phyloP scores from a whole-genome alignment of 2,888 invertebrate species.

The Rhagium mordax region DNA sequence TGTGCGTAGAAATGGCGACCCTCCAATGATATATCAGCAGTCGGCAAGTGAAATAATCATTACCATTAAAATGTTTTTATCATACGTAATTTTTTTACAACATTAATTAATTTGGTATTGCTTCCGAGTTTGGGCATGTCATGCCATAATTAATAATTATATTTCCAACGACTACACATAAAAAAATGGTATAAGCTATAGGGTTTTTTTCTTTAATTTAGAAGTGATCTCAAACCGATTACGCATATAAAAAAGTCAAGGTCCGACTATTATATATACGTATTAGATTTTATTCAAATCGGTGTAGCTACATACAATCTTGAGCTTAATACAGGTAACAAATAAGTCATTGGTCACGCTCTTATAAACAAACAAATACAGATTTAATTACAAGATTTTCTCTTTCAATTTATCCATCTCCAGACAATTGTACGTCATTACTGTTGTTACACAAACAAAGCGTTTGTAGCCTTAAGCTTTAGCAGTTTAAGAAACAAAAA shows the following conservation, averaged over 20 bases:
- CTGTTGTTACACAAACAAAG: too few species aligned
- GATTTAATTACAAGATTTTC: background rate
- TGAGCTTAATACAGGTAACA: background rate
- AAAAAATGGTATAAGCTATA: background rate
- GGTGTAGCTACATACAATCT: background rate
- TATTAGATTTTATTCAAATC: background rate
- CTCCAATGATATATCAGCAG: too few species aligned
- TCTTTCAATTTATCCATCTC: too few species aligned
- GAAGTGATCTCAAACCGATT: background rate
- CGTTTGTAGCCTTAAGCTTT: too few species aligned
- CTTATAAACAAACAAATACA: background rate
- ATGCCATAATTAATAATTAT: background rate
- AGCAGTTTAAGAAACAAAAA: too few species aligned
- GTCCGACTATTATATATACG: constrained; percentile 2
- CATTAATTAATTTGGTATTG: background rate
- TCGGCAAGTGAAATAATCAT: background rate
- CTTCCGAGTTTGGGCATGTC: too few species aligned
- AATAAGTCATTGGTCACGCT: constrained; percentile 1
- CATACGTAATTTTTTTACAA: background rate
- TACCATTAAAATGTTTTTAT: background rate
- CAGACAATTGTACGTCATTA: too few species aligned
- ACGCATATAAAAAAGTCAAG: constrained; percentile 1
- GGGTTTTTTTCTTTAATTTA: background rate
- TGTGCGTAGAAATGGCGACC: too few species aligned
- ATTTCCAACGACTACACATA: background rate